Evolutionary conservation across 1,140 invertebrate species (phyloP), one percentile per base, ranked within the genome.

Genomic region (Papilio polytes): DNA sequence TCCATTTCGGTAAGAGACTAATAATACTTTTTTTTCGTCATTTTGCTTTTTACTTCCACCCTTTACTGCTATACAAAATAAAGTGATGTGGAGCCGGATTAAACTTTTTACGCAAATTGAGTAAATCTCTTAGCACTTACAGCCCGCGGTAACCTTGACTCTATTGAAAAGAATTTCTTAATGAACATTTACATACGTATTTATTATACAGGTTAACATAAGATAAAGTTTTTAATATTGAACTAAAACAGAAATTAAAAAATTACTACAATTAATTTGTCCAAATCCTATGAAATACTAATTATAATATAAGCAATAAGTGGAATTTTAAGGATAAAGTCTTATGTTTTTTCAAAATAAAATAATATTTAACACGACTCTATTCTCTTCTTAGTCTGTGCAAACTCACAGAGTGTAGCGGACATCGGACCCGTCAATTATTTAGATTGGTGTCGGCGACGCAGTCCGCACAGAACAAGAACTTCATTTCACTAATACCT

Each of bases 1-100:
- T 94, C 93, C 93, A 94, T 94, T 94, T 94, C 92, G 93, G 92
- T 94, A 93, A 94, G 89, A 94, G 93, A 93, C 93, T 94, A 94
- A 94, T 94, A 94, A 94, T 93, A 94, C 88, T 92, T 92, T 94
- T 91, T 89, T 94, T 94, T 92, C 90, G 88, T 91, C 90, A 90
- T 94, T 94, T 94, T 94, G 92, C 93, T 94, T 93, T 90, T 94
- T 94, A 89, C 89, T 94, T 92, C 90, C 89, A 94, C 92, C 93
- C 92, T 93, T 93, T 94, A 94, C 92, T 93, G 86, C 92, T 94
- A 92, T 92, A 90, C 88, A 89, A 89, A 90, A 90, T 79, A 56
- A 86, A 89, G 90, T 84, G 78, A 56, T 59, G 53, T 90, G 74
- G 91, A 93, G 88, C 83, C 74, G 92, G 76, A 74, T 80, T 85